Conservation (phyloP, 2,797 vertebrate genomes). For the Tapirus indicus region DNA sequence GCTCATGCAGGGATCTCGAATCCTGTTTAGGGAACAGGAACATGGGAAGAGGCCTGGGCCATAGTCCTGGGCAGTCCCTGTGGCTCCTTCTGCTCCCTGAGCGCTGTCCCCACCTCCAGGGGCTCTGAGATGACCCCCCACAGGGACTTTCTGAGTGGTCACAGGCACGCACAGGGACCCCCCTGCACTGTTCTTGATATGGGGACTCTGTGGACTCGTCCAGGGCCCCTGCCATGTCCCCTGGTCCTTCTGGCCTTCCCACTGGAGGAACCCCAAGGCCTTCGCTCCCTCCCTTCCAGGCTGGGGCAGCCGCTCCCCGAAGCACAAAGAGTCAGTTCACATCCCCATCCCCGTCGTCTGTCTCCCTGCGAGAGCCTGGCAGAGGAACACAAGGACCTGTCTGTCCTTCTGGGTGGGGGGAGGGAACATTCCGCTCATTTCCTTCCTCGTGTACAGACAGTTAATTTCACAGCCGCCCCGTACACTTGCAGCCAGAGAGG, state of each 20-base stretch:
- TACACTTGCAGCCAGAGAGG: background rate
- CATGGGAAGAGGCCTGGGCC: background rate
- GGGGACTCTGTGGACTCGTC: background rate
- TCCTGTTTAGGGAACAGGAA: background rate
- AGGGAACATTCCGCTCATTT: background rate
- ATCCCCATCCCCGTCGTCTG: background rate
- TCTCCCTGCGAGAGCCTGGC: background rate
- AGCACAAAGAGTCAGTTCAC: background rate
- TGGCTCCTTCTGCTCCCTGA: background rate
- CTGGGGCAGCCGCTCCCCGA: too few relatives aligned
- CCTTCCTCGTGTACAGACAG: background rate
- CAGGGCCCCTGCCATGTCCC: background rate
- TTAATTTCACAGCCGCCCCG: background rate
- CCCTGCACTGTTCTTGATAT: background rate
- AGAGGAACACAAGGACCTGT: background rate
- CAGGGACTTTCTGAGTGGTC: background rate
- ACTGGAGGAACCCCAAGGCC: background rate
- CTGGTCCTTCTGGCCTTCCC: background rate
- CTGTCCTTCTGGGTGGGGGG: background rate
- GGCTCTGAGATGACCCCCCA: background rate
- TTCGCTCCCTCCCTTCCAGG: too few relatives aligned
- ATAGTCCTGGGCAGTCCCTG: rapidly evolving
- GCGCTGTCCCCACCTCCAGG: too few relatives aligned
- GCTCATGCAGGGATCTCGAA: background rate
- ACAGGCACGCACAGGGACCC: background rate